These are phyloP conservation scores for Ptilonorhynchus violaceus DNA, from an alignment of 2,113 vertebrate genomes.

Conservation along the genomic window DNA sequence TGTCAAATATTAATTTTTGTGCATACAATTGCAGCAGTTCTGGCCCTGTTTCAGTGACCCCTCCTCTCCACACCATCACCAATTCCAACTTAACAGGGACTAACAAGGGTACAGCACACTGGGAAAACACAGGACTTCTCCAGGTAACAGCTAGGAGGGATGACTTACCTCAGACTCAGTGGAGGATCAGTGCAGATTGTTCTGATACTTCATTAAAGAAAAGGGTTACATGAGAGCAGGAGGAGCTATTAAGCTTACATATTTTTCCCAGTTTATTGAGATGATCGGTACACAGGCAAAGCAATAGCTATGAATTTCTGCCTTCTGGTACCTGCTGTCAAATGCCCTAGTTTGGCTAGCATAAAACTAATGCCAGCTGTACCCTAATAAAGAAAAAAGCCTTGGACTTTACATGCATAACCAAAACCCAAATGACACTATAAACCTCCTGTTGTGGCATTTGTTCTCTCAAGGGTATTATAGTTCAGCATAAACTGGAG, in stretches of 20 bases:
- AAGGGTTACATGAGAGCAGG: not conserved
- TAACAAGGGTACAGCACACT: not conserved
- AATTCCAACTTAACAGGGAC: not conserved
- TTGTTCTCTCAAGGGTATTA: not conserved
- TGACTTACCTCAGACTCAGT: not conserved
- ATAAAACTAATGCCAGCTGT: slow-evolving; percentile 21
- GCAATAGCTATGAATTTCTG: not conserved
- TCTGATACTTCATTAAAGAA: not conserved
- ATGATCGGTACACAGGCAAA: not conserved
- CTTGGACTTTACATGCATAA: not conserved
- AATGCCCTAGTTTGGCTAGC: slow-evolving; percentile 12
- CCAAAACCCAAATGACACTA: not conserved
- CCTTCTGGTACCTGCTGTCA: slow-evolving; percentile 37
- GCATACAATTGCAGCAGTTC: not conserved
- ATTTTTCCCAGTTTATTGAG: not conserved
- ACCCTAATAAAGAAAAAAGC: not conserved
- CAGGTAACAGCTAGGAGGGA: not conserved
- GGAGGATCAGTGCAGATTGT: not conserved
- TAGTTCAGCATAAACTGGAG: not conserved
- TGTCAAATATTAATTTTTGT: not conserved
- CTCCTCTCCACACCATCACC: not conserved
- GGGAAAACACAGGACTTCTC: not conserved
- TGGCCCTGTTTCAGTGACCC: not conserved
- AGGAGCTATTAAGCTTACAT: not conserved
- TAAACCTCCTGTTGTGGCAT: slow-evolving; percentile 13